Percentiles rank a stretch among this genome's conserved stretches.
phyloP scores from a whole-genome alignment of 2,888 invertebrate species.

The Scaptodrosophila latifasciaeformis region DNA sequence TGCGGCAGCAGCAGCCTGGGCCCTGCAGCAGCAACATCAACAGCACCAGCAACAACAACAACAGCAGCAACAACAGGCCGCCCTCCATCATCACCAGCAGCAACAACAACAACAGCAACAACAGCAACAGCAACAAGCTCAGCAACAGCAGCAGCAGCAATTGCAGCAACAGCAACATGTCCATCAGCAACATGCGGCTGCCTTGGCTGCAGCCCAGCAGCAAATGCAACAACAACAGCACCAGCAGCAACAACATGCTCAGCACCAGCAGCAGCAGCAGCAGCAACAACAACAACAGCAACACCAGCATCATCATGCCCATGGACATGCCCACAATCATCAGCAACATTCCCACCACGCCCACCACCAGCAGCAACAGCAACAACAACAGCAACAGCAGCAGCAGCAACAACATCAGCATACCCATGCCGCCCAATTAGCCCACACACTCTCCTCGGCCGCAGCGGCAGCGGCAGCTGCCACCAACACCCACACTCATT shows the following conservation, averaged over 20 bases:
- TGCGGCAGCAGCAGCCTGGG: constrained; percentile 35
- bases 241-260: constrained; percentile 41
- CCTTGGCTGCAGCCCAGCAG: constrained; percentile 47
- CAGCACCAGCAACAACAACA: constrained; percentile 48
- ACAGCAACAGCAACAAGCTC: constrained; percentile 22
- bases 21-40: constrained; percentile 44
- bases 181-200: constrained; percentile 58
- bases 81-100: constrained; percentile 39
- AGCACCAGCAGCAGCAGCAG: constrained; percentile 48
- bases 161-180: constrained; percentile 47
- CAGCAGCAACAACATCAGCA: constrained; percentile 53
- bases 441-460: constrained; percentile 62
- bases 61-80: constrained; percentile 36
- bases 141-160: constrained; percentile 36
- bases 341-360: constrained; percentile 52
- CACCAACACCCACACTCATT: constrained; percentile 67
- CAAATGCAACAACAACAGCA: constrained; percentile 48
- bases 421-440: constrained; percentile 50
- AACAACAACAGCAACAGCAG: constrained; percentile 42
- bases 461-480: constrained; percentile 52
- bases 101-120: constrained; percentile 46
- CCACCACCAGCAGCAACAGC: constrained; percentile 49
- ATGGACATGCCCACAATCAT: constrained; percentile 26
- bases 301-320: constrained; percentile 36
- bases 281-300: constrained; percentile 48